These are phyloP conservation scores for Hyperoodon ampullatus DNA, from an alignment of 2,113 vertebrate species.

Conservation along the genomic window DNA sequence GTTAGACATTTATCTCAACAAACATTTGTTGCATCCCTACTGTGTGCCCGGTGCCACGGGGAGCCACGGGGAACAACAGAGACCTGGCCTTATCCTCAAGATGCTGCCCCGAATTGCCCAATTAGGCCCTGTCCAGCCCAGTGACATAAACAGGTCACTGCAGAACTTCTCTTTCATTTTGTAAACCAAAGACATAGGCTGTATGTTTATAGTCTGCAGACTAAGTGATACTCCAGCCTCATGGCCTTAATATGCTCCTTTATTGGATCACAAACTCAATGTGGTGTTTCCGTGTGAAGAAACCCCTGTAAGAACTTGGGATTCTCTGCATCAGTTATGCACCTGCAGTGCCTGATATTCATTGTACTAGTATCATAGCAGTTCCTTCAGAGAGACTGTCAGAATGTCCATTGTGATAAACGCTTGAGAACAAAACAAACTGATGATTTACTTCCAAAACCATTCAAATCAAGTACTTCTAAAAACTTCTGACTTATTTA, in stretches of 20 bases:
- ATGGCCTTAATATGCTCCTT: too few species aligned
- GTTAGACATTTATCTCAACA: neutral
- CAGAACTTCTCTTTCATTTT: neutral
- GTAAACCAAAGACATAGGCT: neutral
- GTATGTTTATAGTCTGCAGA: fast-evolving
- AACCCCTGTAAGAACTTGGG: too few species aligned
- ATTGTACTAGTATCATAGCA: fast-evolving
- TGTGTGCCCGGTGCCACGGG: fast-evolving
- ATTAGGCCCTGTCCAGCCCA: neutral
- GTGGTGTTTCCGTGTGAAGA: neutral
- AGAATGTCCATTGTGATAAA: neutral
- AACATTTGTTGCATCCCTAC: neutral
- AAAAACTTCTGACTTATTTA: neutral
- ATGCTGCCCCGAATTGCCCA: neutral
- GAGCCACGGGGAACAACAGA: fast-evolving
- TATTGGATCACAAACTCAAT: neutral
- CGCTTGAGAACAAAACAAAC: neutral
- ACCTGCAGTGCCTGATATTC: fast-evolving
- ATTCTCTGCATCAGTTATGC: fast-evolving
- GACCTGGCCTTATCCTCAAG: neutral
- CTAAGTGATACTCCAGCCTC: neutral
- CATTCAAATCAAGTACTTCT: neutral
- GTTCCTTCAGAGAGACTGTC: neutral
- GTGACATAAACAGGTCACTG: neutral
- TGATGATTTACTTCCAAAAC: neutral